Conservation (phyloP, 2,113 vertebrate species). For the Scytalopus superciliaris region DNA sequence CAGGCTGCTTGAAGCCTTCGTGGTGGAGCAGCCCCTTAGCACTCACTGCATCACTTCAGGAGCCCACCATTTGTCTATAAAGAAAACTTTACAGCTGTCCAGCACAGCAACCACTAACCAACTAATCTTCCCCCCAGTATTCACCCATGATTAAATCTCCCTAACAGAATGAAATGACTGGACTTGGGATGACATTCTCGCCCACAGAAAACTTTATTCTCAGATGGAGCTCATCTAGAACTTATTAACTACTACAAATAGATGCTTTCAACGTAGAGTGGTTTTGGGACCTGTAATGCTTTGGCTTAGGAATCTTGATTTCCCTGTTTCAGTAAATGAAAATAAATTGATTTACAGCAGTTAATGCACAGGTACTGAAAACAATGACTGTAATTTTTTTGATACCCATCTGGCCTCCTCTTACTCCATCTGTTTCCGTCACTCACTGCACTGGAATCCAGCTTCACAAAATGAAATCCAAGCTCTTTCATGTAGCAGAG, state of each 20-base stretch:
- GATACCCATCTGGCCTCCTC: constrained; percentile 38
- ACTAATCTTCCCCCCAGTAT: no score
- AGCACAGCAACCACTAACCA: not conserved
- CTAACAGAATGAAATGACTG: not conserved
- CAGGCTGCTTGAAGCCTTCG: not conserved
- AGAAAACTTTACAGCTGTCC: not conserved
- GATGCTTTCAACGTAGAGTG: not conserved
- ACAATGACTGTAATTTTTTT: not conserved
- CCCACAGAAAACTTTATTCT: not conserved
- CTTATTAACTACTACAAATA: not conserved
- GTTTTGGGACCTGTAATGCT: not conserved
- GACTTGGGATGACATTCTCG: not conserved
- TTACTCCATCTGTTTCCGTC: constrained; percentile 74
- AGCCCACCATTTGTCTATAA: not conserved
- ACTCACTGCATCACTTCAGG: not conserved
- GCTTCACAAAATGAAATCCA: constrained; percentile 60
- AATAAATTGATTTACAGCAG: constrained; percentile 33
- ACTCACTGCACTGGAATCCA: constrained; percentile 66
- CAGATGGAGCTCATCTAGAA: not conserved
- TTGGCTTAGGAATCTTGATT: not conserved
- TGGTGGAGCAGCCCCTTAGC: not conserved
- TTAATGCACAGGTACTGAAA: constrained; percentile 44
- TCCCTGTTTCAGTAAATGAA: constrained; percentile 29
- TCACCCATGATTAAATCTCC: not conserved
- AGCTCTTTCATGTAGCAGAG: constrained; percentile 50